phyloP scores from a whole-genome alignment of 2,797 vertebrate species.

The Bryconaethiops microstoma region DNA sequence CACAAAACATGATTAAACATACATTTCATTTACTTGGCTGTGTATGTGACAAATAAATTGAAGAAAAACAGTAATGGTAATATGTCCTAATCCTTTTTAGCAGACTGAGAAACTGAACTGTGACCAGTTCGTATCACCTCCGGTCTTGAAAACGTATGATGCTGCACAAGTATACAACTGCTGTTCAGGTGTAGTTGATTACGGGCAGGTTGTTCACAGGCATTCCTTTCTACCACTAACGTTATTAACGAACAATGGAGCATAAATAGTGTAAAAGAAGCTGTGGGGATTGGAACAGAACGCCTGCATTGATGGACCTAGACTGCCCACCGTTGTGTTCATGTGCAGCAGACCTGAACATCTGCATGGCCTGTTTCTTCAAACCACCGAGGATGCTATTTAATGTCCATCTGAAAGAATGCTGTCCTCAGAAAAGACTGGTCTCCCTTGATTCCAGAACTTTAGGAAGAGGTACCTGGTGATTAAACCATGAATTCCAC shows the following conservation, averaged over 20 bases:
- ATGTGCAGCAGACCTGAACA: not conserved
- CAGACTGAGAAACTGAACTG: too few relatives aligned
- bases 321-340: not conserved
- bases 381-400: not conserved
- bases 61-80: too few relatives aligned
- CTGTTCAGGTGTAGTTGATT: too few relatives aligned
- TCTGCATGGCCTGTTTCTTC: not conserved
- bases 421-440: slow-evolving; percentile 67
- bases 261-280: not conserved
- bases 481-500: slow-evolving; percentile 23
- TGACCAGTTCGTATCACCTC: too few relatives aligned
- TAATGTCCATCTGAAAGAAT: slow-evolving; percentile 3
- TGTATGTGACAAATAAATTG: not conserved
- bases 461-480: slow-evolving; percentile 92
- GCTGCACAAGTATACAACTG: too few relatives aligned
- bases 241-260: not conserved
- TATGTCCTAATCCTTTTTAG: too few relatives aligned
- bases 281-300: not conserved
- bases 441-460: slow-evolving; percentile 83
- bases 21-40: not conserved
- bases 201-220: too few relatives aligned
- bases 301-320: not conserved
- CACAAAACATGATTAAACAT: not conserved
- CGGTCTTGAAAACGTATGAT: too few relatives aligned
- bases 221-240: not conserved